Percentiles rank a stretch among this genome's conserved stretches.
phyloP scores from a whole-genome alignment of 2,113 vertebrate genomes.

The Ophiodon elongatus region DNA sequence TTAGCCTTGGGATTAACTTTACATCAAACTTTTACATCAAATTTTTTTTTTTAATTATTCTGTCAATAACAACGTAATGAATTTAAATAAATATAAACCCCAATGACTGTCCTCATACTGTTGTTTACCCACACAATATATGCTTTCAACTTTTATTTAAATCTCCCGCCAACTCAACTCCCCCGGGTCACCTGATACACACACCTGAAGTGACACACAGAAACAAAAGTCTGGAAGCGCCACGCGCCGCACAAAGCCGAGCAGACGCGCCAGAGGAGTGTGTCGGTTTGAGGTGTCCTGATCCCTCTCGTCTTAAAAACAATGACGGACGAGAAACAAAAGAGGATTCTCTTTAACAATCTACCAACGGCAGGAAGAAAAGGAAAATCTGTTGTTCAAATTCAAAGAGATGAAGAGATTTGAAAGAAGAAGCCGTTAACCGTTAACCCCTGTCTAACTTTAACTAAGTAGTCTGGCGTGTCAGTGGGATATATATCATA shows the following conservation, averaged over 20 bases:
- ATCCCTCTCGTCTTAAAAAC: slow-evolving; percentile 34
- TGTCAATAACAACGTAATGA: not conserved
- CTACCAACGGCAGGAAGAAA: slow-evolving; percentile 17
- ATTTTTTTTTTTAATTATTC: too few relatives aligned
- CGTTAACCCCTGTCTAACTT: slow-evolving; percentile 25
- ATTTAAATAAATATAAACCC: not conserved
- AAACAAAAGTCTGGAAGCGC: slow-evolving; percentile 43
- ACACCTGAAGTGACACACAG: slow-evolving; percentile 25
- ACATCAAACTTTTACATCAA: too few relatives aligned
- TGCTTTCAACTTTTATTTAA: slow-evolving; percentile 49
- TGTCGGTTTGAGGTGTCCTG: slow-evolving; percentile 46
- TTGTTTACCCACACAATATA: not conserved
- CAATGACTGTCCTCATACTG: not conserved
- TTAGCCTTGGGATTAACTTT: too few relatives aligned
- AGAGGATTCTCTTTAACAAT: not conserved
- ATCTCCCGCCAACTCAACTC: slow-evolving; percentile 41
- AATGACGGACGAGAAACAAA: slow-evolving; percentile 29
- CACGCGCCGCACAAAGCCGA: slow-evolving; percentile 49
- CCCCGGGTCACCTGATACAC: slow-evolving; percentile 47
- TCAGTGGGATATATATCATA: not conserved
- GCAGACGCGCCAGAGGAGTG: slow-evolving; percentile 25
- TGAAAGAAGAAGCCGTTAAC: slow-evolving; percentile 39
- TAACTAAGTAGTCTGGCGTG: not conserved
- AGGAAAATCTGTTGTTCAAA: slow-evolving; percentile 28
- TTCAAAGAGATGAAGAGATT: slow-evolving; percentile 39